Evolutionary conservation across 2,797 vertebrate genomes (phyloP).

Genomic region (Coracias cyanogaster): DNA sequence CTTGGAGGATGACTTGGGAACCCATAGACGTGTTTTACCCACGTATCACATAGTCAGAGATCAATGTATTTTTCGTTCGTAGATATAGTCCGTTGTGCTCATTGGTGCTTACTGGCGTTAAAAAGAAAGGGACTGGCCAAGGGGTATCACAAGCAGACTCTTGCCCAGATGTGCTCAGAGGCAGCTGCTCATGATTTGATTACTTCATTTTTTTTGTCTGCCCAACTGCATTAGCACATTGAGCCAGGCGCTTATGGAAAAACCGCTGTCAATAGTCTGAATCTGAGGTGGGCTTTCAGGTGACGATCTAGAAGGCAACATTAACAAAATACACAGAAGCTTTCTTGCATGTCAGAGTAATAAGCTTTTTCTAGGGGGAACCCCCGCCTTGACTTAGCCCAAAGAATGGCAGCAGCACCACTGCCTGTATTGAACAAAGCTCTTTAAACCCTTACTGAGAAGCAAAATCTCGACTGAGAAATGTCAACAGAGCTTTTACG

Average conservation of each 20-base stretch:
- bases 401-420: background rate
- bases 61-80: background rate
- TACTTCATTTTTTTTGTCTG: background rate
- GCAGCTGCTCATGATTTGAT: background rate
- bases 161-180: background rate
- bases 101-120: background rate
- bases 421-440: background rate
- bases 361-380: background rate
- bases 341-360: background rate
- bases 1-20: background rate
- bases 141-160: background rate
- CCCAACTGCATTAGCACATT: accelerated
- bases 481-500: slow-evolving; percentile 51
- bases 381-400: background rate
- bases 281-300: background rate
- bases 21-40: background rate
- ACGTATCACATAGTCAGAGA: background rate
- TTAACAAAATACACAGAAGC: background rate
- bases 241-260: background rate
- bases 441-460: slow-evolving; percentile 14
- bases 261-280: background rate
- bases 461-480: slow-evolving; percentile 32
- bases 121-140: background rate
- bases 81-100: background rate
- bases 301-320: background rate